Conservation (phyloP, 2,888 invertebrate species). For the Cinara cedri region DNA sequence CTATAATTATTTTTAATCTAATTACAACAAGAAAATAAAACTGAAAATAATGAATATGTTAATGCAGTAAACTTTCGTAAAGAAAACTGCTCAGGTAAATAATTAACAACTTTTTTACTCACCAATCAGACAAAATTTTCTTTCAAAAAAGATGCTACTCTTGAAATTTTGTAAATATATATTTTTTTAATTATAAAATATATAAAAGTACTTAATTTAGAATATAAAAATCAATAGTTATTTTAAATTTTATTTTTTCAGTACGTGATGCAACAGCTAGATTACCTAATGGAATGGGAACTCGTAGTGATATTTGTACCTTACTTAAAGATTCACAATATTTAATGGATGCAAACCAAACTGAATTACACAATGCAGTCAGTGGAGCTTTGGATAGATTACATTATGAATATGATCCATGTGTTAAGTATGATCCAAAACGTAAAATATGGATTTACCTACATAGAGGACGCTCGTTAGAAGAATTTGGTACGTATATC, state of each 20-base stretch:
- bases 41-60: no score
- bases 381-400: constrained; percentile 89
- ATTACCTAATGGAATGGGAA: constrained; percentile 92
- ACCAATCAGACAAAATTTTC: no score
- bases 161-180: no score
- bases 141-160: no score
- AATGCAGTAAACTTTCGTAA: no score
- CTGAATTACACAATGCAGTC: constrained; percentile 79
- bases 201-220: no score
- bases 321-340: constrained; percentile 74
- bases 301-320: constrained; percentile 88
- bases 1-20: no score
- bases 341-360: constrained; percentile 65
- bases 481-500: constrained; percentile 68
- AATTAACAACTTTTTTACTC: no score
- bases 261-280: constrained; percentile 94
- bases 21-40: no score
- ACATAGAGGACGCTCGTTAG: constrained; percentile 74
- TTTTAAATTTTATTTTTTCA: constrained; percentile 58
- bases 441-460: constrained; percentile 95
- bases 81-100: no score
- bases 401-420: constrained; percentile 89
- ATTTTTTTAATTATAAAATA: no score
- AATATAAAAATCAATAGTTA: background rate
- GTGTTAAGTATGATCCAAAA: constrained; percentile 90